Evolutionary conservation across 2,888 invertebrate species (phyloP).

Genomic region (Orthosia gothica): DNA sequence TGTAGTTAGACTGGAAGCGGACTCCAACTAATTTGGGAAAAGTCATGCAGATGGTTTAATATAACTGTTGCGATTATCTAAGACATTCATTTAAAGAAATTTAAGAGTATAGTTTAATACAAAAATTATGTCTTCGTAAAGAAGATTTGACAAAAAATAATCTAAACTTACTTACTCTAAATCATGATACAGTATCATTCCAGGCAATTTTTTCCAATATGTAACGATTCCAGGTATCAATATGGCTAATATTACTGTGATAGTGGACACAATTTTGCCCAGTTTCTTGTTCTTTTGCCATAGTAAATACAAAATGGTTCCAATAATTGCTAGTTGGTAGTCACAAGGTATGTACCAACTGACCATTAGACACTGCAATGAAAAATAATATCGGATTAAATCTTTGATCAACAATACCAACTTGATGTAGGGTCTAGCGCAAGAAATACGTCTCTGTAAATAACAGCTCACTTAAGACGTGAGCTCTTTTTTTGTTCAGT

Average conservation of each 20-base stretch:
- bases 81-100: no score
- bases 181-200: constrained; percentile 27
- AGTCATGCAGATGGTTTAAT: background rate
- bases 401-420: no score
- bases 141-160: background rate
- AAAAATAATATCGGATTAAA: background rate
- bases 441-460: no score
- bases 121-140: no score
- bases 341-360: constrained; percentile 58
- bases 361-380: constrained; percentile 46
- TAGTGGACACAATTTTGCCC: background rate
- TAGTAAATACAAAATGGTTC: constrained; percentile 40
- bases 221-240: constrained; percentile 43
- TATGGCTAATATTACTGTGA: constrained; percentile 9
- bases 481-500: no score
- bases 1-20: no score
- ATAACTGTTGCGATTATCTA: no score
- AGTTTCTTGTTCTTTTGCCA: constrained; percentile 29
- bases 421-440: no score
- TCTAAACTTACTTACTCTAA: constrained; percentile 31
- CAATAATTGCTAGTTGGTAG: constrained; percentile 48
- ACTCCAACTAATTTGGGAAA: background rate
- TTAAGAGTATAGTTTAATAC: no score
- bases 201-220: constrained; percentile 47
- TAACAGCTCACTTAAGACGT: no score